Evolutionary conservation across 2,113 vertebrate species (phyloP).

Genomic region (Pterocles gutturalis): DNA sequence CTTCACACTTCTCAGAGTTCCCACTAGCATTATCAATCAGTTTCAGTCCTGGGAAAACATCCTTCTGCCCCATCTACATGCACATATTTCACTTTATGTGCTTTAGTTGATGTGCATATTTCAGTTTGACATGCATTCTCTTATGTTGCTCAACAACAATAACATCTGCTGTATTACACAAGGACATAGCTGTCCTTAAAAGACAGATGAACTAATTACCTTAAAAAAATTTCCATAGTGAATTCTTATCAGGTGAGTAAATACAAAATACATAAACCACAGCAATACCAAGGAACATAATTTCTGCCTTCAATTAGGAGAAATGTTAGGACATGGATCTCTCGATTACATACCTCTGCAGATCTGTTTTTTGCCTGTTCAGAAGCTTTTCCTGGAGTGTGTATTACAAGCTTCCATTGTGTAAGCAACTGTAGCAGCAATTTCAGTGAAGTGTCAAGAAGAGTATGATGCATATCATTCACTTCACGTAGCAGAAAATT

Average conservation of each 20-base stretch:
- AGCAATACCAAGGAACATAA: neutral
- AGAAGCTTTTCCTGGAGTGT: constrained; percentile 87
- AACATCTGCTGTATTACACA: constrained; percentile 61
- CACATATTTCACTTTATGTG: constrained; percentile 25
- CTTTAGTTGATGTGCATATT: constrained; percentile 1
- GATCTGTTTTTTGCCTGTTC: constrained; percentile 83
- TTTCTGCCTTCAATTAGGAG: neutral
- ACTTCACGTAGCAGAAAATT: constrained; percentile 96
- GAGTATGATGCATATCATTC: constrained; percentile 92
- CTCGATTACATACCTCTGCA: constrained; percentile 82
- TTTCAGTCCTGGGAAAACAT: constrained; percentile 44
- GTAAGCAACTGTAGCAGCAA: constrained; percentile 95
- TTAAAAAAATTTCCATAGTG: neutral
- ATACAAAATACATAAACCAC: neutral
- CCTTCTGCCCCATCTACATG: neutral
- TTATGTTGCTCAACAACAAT: constrained; percentile 34
- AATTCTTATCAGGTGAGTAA: constrained; percentile 56
- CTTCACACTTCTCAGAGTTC: neutral
- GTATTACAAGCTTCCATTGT: constrained; percentile 94
- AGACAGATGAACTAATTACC: constrained; percentile 28
- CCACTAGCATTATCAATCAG: neutral
- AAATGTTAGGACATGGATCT: neutral
- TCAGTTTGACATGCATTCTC: constrained; percentile 30
- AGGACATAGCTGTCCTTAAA: constrained; percentile 34
- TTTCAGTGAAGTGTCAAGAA: constrained; percentile 96